These are phyloP conservation scores for Hydrophis major DNA, from an alignment of 2,797 vertebrate species.

Conservation along the genomic window DNA sequence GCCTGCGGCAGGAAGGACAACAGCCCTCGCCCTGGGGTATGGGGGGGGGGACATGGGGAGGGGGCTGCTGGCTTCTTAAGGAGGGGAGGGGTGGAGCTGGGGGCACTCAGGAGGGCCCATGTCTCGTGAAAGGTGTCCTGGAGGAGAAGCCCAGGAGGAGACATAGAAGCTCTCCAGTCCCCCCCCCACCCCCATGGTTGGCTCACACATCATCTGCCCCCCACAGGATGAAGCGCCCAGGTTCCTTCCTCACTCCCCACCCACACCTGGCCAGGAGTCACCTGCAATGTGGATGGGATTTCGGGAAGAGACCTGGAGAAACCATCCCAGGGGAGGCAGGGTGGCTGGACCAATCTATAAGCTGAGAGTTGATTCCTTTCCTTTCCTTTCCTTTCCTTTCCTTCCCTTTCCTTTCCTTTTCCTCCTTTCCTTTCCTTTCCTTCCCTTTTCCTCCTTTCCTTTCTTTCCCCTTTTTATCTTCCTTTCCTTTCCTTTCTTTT, in stretches of 20 bases:
- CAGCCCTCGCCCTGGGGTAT: background rate
- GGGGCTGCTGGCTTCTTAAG: background rate
- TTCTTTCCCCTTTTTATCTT: no score
- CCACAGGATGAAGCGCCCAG: background rate
- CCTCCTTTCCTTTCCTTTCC: no score
- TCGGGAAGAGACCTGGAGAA: background rate
- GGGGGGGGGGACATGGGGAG: no score
- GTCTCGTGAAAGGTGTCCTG: no score
- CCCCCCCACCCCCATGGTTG: background rate
- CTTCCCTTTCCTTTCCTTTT: no score
- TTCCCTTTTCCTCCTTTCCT: no score
- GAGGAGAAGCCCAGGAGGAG: background rate
- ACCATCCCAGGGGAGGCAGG: background rate
- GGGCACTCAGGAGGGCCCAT: background rate
- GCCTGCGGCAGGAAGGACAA: fast-evolving
- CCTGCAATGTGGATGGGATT: background rate
- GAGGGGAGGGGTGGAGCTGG: fast-evolving
- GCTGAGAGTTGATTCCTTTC: background rate
- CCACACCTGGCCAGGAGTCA: background rate
- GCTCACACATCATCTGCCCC: background rate
- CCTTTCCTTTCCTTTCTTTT: no score
- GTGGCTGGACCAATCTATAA: background rate
- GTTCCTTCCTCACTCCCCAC: background rate
- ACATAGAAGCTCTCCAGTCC: background rate
- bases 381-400: no score